phyloP scores from a whole-genome alignment of 1,140 invertebrate genomes.

The Solenopsis fugax region DNA sequence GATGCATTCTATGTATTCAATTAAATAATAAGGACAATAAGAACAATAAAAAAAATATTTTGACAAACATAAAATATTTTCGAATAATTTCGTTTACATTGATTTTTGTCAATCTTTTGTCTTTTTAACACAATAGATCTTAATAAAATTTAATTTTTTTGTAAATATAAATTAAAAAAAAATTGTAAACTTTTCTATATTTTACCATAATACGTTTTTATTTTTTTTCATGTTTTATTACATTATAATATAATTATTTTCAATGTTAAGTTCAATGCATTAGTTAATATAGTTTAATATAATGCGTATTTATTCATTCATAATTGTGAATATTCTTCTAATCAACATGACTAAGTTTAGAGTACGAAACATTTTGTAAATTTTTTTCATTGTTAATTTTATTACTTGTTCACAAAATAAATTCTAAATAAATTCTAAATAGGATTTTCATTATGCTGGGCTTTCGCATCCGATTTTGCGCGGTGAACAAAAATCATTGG shows the following conservation, averaged over 20 bases:
- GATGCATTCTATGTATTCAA: not conserved
- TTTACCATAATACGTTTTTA: not conserved
- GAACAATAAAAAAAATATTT: no score
- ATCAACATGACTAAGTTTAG: not conserved
- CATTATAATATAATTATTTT: not conserved
- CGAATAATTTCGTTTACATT: not conserved
- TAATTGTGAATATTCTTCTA: not conserved
- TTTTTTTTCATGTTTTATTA: not conserved
- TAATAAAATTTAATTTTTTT: not conserved
- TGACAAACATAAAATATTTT: no score
- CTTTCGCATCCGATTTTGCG: constrained; percentile 3
- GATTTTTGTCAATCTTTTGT: not conserved
- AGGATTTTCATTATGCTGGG: not conserved
- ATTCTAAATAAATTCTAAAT: not conserved
- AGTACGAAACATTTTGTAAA: not conserved
- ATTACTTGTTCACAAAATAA: not conserved
- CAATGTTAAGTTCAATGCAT: not conserved
- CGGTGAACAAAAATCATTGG: constrained; percentile 10
- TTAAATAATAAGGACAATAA: no score
- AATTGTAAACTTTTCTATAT: not conserved
- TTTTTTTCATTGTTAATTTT: not conserved
- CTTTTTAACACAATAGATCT: no score
- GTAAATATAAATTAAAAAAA: not conserved
- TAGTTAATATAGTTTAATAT: not conserved
- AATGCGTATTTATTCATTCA: not conserved